Conservation (phyloP, 2,797 vertebrate genomes). For the Alauda arvensis region DNA sequence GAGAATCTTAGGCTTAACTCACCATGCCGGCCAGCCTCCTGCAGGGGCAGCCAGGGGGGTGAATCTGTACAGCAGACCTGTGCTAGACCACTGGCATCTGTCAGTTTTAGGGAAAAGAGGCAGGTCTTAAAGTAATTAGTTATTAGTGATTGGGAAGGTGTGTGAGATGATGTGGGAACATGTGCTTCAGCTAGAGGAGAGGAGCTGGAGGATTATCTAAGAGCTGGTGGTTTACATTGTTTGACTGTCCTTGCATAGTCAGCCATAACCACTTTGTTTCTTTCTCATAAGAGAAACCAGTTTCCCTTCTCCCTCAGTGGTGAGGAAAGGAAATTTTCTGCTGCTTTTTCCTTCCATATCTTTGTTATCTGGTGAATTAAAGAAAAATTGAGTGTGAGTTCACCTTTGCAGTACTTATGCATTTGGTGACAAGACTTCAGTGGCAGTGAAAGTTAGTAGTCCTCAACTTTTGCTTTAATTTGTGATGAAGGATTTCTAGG, state of each 20-base stretch:
- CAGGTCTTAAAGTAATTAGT: constrained; percentile 24
- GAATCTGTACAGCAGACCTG: not conserved
- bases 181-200: not conserved
- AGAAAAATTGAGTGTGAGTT: not conserved
- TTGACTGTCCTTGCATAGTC: not conserved
- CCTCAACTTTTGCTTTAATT: not conserved
- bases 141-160: constrained; percentile 11
- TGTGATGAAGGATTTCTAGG: not conserved
- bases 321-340: not conserved
- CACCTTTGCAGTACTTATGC: not conserved
- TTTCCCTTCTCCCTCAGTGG: not conserved
- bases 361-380: not conserved
- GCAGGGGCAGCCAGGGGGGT: constrained; percentile 48
- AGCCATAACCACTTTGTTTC: not conserved
- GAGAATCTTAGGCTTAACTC: constrained; percentile 87
- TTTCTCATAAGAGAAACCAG: not conserved
- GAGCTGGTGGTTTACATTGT: not conserved
- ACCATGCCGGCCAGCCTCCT: constrained; percentile 64
- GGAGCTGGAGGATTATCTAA: not conserved
- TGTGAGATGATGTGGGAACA: not conserved
- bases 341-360: not conserved
- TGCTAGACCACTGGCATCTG: constrained; percentile 19
- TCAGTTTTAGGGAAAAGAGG: constrained; percentile 35
- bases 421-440: not conserved
- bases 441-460: not conserved